Evolutionary conservation across 1,140 invertebrate species (phyloP).

Genomic region (Leptopilina clavipes): DNA sequence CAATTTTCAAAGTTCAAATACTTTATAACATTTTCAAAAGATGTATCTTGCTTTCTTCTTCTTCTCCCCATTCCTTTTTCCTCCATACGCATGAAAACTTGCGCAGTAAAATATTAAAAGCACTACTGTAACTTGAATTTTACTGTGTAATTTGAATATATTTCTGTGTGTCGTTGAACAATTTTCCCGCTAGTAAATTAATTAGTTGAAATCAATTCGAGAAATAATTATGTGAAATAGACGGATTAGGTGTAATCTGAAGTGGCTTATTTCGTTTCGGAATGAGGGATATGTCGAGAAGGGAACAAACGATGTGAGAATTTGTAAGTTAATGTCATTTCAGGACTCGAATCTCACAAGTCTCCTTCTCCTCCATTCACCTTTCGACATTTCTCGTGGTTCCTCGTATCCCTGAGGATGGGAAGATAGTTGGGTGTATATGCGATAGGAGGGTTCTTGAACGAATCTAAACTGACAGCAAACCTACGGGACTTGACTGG

Average conservation of each 20-base stretch:
- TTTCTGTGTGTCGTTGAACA: no score
- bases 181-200: constrained; percentile 5
- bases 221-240: no score
- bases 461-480: constrained; percentile 26
- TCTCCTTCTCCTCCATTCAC: neutral
- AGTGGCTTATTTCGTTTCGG: constrained; percentile 23
- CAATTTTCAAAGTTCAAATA: neutral
- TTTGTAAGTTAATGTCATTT: constrained; percentile 28
- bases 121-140: no score
- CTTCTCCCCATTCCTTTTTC: no score
- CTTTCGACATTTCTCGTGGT: constrained; percentile 19
- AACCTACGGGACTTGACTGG: constrained; percentile 7
- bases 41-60: no score
- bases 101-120: no score
- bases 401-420: constrained; percentile 25
- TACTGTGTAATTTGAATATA: no score
- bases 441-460: constrained; percentile 29
- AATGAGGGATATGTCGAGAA: neutral
- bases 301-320: constrained; percentile 30
- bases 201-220: constrained; percentile 18
- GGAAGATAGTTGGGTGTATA: no score
- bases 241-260: constrained; percentile 25
- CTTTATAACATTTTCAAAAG: no score
- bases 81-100: no score
- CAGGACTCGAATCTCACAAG: constrained; percentile 32